Conservation (phyloP, 2,797 vertebrate genomes). For the Sebastes diploproa region DNA sequence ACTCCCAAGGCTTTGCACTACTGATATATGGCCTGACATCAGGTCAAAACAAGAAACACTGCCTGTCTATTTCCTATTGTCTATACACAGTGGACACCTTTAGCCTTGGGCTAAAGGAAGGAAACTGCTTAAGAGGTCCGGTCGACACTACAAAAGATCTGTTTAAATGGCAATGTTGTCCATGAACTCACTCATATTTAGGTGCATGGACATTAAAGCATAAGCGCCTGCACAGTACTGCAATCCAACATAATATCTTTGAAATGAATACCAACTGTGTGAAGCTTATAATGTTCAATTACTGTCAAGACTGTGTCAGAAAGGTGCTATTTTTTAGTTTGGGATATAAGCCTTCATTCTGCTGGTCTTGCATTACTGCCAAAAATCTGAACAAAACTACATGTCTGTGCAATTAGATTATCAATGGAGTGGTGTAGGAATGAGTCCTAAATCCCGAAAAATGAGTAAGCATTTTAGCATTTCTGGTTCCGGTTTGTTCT, state of each 20-base stretch:
- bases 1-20: slow-evolving; percentile 31
- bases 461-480: too few relatives aligned
- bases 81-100: slow-evolving; percentile 17
- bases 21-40: slow-evolving; percentile 51
- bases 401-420: not conserved
- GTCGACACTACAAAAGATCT: not conserved
- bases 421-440: not conserved
- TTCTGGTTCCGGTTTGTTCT: too few relatives aligned
- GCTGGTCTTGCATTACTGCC: not conserved
- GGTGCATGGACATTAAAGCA: not conserved
- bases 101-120: slow-evolving; percentile 20
- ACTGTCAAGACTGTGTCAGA: not conserved
- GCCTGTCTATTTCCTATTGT: slow-evolving; percentile 31
- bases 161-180: not conserved
- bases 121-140: slow-evolving; percentile 1
- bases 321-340: not conserved
- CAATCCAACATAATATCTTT: not conserved
- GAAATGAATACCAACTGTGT: not conserved
- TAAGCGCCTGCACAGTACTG: not conserved
- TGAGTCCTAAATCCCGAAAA: too few relatives aligned
- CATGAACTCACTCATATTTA: not conserved
- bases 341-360: not conserved
- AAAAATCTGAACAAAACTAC: not conserved
- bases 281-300: not conserved
- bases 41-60: slow-evolving; percentile 54